Evolutionary conservation across 2,797 vertebrate species (phyloP).

Genomic region (Avahi laniger): DNA sequence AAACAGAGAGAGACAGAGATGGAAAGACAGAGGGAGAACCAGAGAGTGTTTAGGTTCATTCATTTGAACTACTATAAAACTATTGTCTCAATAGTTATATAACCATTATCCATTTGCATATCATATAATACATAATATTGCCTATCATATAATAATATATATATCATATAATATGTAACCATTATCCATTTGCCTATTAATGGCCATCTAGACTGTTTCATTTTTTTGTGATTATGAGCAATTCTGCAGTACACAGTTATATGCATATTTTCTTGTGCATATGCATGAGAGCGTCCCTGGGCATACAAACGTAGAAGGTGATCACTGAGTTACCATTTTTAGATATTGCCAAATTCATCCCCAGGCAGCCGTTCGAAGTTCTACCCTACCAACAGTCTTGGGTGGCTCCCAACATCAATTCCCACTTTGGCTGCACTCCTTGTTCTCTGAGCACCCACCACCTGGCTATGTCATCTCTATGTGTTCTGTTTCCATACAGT

Average conservation of each 20-base stretch:
- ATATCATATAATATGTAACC: too few species aligned
- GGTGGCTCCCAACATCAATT: background rate
- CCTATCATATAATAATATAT: too few species aligned
- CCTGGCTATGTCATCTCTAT: background rate
- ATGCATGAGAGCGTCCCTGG: too few species aligned
- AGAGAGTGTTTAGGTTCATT: background rate
- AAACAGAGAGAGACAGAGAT: background rate
- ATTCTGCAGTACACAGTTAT: background rate
- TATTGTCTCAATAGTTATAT: background rate
- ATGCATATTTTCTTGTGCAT: background rate
- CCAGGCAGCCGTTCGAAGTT: background rate
- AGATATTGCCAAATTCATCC: background rate
- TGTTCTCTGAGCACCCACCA: too few species aligned
- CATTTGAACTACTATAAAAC: background rate
- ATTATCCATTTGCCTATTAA: background rate
- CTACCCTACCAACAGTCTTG: background rate
- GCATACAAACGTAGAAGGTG: too few species aligned
- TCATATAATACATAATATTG: too few species aligned
- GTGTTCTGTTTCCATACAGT: background rate
- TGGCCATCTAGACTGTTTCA: background rate
- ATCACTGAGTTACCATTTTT: background rate
- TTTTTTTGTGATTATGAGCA: background rate
- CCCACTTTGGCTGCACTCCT: background rate
- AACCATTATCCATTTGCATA: too few species aligned
- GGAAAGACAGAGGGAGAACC: too few species aligned